These are phyloP conservation scores for Carcina quercana DNA, from an alignment of 2,888 invertebrate genomes.

Conservation along the genomic window DNA sequence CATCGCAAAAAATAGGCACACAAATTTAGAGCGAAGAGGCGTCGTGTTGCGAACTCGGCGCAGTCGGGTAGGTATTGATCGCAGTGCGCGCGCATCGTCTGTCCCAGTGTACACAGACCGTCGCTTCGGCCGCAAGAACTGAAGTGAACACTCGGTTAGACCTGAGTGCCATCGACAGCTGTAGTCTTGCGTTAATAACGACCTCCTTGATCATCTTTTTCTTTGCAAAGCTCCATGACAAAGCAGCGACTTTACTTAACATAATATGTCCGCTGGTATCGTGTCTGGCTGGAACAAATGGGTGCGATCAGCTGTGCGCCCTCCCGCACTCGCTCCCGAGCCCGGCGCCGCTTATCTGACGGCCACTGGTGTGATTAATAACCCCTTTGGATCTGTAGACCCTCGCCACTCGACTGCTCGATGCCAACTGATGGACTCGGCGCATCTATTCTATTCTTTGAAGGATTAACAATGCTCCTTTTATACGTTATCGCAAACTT, in stretches of 20 bases:
- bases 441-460: conserved; percentile 27
- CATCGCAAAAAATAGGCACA: conserved; percentile 51
- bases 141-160: conserved; percentile 53
- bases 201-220: conserved; percentile 19
- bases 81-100: conserved; percentile 63
- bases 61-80: conserved; percentile 63
- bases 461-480: conserved; percentile 13
- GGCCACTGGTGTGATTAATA: conserved; percentile 57
- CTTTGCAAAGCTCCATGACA: background rate
- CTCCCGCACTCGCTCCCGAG: conserved; percentile 19
- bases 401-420: conserved; percentile 36
- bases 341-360: conserved; percentile 42
- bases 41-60: conserved; percentile 60
- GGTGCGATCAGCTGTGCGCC: conserved; percentile 37
- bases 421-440: conserved; percentile 33
- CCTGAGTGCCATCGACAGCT: conserved; percentile 50
- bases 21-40: conserved; percentile 53
- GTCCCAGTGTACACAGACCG: conserved; percentile 62
- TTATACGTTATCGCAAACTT: no score
- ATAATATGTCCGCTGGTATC: conserved; percentile 20
- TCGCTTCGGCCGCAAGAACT: conserved; percentile 54
- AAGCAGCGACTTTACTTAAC: no score
- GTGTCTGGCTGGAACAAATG: conserved; percentile 25
- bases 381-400: conserved; percentile 45
- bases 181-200: conserved; percentile 31